Percentiles rank a stretch among this genome's conserved stretches.
Conservation (phyloP, 2,888 invertebrate species). For the Tricholauxania praeusta region DNA sequence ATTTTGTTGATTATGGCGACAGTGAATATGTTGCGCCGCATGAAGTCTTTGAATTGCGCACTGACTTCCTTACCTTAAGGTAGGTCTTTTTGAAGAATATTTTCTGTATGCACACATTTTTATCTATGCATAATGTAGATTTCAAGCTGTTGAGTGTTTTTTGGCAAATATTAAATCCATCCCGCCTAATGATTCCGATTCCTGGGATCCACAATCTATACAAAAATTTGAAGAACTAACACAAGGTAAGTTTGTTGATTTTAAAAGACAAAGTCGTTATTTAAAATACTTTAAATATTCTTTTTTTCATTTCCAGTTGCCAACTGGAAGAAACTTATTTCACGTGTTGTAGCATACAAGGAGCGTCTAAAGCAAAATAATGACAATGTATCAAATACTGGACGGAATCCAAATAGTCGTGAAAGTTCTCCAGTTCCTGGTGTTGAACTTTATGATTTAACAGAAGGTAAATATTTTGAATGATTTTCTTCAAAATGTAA, state of each 20-base stretch:
- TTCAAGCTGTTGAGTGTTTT: conserved; percentile 89
- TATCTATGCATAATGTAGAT: conserved; percentile 51
- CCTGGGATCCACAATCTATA: conserved; percentile 75
- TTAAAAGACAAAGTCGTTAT: not conserved
- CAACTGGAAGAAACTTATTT: conserved; percentile 84
- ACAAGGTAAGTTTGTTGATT: conserved; percentile 68
- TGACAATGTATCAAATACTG: conserved; percentile 28
- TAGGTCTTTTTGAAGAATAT: conserved; percentile 40
- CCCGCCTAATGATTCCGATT: conserved; percentile 65
- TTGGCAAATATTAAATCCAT: conserved; percentile 79
- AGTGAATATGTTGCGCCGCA: conserved; percentile 76
- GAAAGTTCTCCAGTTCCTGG: conserved; percentile 82
- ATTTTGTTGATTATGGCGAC: conserved; percentile 92
- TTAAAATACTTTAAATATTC: not conserved
- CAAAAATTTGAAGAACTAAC: conserved; percentile 78
- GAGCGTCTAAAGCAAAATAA: conserved; percentile 68
- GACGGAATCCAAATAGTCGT: conserved; percentile 61
- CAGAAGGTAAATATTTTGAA: conserved; percentile 68
- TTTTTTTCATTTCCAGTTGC: conserved; percentile 70
- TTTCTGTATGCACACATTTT: not conserved
- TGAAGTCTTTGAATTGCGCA: conserved; percentile 79
- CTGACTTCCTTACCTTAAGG: conserved; percentile 72
- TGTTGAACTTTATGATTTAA: conserved; percentile 80
- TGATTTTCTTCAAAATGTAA: not conserved
- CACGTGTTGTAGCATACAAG: conserved; percentile 80